A percentile compares a stretch with the other conserved stretches of the same genome.
Evolutionary conservation across 2,888 invertebrate species (phyloP).

Genomic region (Idaea dimidiata): DNA sequence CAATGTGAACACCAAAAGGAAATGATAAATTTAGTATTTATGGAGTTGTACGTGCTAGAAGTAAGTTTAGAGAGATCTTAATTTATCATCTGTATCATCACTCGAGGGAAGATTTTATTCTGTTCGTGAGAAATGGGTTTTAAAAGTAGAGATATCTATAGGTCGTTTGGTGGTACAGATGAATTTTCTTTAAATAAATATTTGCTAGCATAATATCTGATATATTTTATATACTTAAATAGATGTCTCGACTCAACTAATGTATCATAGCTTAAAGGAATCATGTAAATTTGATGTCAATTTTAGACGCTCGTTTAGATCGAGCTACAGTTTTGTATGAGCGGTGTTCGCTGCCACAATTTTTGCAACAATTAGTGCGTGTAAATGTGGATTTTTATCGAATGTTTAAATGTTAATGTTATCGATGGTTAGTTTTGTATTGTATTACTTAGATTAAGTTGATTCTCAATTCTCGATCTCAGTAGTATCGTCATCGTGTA

Average conservation of each 20-base stretch:
- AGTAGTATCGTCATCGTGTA: constrained; percentile 19
- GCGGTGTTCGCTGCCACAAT: constrained; percentile 68
- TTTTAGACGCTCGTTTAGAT: constrained; percentile 66
- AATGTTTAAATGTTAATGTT: constrained; percentile 58
- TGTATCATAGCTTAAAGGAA: constrained; percentile 73
- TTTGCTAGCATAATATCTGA: constrained; percentile 39
- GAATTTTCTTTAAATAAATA: constrained; percentile 23
- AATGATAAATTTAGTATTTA: constrained; percentile 50
- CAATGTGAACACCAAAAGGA: constrained; percentile 71
- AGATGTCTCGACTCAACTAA: constrained; percentile 39
- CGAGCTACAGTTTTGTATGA: constrained; percentile 62
- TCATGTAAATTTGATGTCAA: constrained; percentile 78
- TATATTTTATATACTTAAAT: constrained; percentile 67
- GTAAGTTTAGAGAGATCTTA: constrained; percentile 25
- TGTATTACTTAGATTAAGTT: constrained; percentile 40
- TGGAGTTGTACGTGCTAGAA: constrained; percentile 38
- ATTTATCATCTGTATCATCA: background rate
- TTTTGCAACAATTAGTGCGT: constrained; percentile 67
- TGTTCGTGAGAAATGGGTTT: background rate
- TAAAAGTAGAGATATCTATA: background rate
- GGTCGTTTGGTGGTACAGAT: constrained; percentile 7
- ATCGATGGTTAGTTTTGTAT: constrained; percentile 49
- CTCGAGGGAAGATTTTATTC: background rate
- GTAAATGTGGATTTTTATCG: constrained; percentile 62
- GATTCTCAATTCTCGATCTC: constrained; percentile 11